Base-by-base conservation (phyloP, 2,888 invertebrate genomes). In the Tetropium fuscum region DNA sequence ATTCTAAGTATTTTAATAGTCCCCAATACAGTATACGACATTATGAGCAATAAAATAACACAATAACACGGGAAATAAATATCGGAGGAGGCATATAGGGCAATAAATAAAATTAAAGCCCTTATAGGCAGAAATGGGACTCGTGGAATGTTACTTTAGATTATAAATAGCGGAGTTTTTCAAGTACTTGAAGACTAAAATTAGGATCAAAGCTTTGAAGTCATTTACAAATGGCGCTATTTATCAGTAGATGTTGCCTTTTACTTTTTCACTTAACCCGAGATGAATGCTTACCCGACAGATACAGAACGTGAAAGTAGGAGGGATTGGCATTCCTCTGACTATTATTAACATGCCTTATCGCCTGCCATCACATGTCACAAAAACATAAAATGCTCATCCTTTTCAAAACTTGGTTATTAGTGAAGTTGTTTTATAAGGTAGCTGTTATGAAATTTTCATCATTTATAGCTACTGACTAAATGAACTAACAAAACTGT, bases 131-230 rank as follows among this genome's bases (percentile, higher is more conserved):
- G 8, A 20, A 38, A 10, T 15, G 10, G n/a, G 8, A 7, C 48
- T 38, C 16, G 15, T 22, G 15, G 11, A 44, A 36, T 20, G 53
- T 40, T 47, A 43, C 55, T 45, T 32, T 30, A 32, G 43, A 36
- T 65, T 58, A 63, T 45, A 60, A 51, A 65, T 63, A 51, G 60
- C 38, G 22, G 18, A 63, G 40, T 59, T 64, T 60, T 65, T 57
- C 57, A 38, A 64, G 36, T 47, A 30, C 55, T 61, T 64, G 38
- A 34, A 13, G 53, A 60, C 54, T 34, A 38, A 63, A 67, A 65
- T 66, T 63, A 68, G 65, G 63, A 63, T 67, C 61, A 66, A 65
- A 67, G 67, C 67, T 55, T 60, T 56, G 65, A 66, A 66, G 65
- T 58, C 63, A 53, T 61, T 67, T 65, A 63, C 65, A 66, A 67